Evolutionary conservation across 2,113 vertebrate species (phyloP), one percentile per base, ranked within the genome.

Genomic region (Aegotheles bennettii): DNA sequence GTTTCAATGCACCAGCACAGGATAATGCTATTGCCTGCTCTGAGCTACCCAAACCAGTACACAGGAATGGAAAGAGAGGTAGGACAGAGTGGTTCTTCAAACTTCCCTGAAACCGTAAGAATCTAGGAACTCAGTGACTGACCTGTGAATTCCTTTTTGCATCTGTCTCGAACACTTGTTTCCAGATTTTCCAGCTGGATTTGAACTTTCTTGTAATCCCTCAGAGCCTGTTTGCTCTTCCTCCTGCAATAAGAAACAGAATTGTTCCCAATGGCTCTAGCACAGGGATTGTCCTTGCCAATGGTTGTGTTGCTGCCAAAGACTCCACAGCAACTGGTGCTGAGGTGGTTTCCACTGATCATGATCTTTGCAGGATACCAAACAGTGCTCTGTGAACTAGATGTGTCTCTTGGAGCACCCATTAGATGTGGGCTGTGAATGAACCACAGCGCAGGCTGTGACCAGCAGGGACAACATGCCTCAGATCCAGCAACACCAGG

Each of bases 141-240:
- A 99, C 99, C 99, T 94, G 99, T 99, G 96, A 99, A 99, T 96
- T 99, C 99, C 84, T 99, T 99, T 97, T 99, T 99, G 97, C 99
- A 99, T 91, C 99, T 99, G 94, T 99, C 99, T 75, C 99, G 98
- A 88, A 99, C 99, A 7, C 99, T 99, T 15, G 99, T 99, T 97
- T 99, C 99, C 95, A 99, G 98, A 83, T 99, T 99, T 98, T 99
- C 99, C 95, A 99, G 95, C 78, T 99, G 99, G 95, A 99, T 99
- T 98, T 99, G 99, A 82, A 99, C 99, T 97, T 99, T 99, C 98
- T 99, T 99, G 95, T 99, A 99, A 96, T 99, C 99, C 81, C 99
- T 98, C 80, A 99, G 96, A 76, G 99, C 99, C 97, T 99, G 99
- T 81, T 99, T 99, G 95, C 99, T 99, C 97, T 99, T 99, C 90